These are phyloP conservation scores for Hypsibius dujardini DNA, from an alignment of 1,140 invertebrate species.

Conservation along the genomic window DNA sequence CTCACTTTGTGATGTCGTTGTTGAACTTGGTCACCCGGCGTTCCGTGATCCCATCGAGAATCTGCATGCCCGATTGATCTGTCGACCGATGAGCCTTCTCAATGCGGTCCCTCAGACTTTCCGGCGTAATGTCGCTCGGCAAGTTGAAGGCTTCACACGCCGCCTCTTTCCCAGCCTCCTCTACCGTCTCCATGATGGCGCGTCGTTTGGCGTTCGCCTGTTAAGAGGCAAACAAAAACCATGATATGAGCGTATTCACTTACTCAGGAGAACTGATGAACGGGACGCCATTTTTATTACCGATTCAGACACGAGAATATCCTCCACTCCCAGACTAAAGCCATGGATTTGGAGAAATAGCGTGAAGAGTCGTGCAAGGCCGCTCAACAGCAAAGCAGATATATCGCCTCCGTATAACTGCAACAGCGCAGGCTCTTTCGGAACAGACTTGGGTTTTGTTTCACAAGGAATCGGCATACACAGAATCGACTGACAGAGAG, in stretches of 20 bases:
- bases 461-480: too few relatives aligned
- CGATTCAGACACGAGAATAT: slow-evolving; percentile 61
- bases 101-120: slow-evolving; percentile 45
- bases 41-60: slow-evolving; percentile 74
- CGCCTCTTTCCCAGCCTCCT: slow-evolving; percentile 44
- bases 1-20: slow-evolving; percentile 67
- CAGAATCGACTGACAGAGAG: too few relatives aligned
- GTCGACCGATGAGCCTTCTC: slow-evolving; percentile 47
- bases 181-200: slow-evolving; percentile 48
- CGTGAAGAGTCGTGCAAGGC: slow-evolving; percentile 79
- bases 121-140: slow-evolving; percentile 37
- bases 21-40: slow-evolving; percentile 56
- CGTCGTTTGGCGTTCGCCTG: slow-evolving; percentile 50
- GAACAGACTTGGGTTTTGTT: too few relatives aligned
- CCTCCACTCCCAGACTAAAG: slow-evolving; percentile 82
- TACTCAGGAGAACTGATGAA: neutral
- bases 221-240: slow-evolving; percentile 21
- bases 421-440: slow-evolving; percentile 25
- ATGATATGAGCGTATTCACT: slow-evolving; percentile 15
- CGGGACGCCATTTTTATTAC: slow-evolving; percentile 23
- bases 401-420: slow-evolving; percentile 70
- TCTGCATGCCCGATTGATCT: slow-evolving; percentile 55
- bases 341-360: slow-evolving; percentile 69
- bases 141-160: slow-evolving; percentile 53
- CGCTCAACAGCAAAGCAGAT: slow-evolving; percentile 60